phyloP scores from a whole-genome alignment of 2,797 vertebrate genomes.

The Xenopus petersii region DNA sequence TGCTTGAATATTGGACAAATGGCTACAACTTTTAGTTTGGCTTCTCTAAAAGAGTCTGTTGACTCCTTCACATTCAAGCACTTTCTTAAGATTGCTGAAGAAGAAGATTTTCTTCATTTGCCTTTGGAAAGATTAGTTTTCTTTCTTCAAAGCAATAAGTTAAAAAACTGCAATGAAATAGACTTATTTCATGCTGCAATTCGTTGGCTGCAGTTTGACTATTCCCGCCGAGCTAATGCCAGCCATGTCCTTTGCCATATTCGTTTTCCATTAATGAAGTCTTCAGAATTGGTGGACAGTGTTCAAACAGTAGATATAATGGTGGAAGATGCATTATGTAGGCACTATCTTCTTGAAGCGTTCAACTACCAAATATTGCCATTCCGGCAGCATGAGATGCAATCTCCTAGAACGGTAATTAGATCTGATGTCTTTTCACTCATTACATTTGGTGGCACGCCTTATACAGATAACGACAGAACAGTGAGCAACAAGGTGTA shows the following conservation, averaged over 20 bases:
- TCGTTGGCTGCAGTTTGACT: conserved; percentile 86
- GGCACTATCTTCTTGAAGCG: conserved; percentile 90
- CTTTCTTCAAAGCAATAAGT: conserved; percentile 94
- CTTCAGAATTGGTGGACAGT: conserved; percentile 90
- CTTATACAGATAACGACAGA: conserved; percentile 93
- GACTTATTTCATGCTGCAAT: conserved; percentile 88
- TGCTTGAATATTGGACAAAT: conserved; percentile 96
- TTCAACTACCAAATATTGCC: conserved; percentile 98
- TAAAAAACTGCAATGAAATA: conserved; percentile 88
- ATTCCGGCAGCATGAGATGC: conserved; percentile 95
- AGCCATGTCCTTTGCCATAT: conserved; percentile 86
- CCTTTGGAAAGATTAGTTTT: conserved; percentile 89
- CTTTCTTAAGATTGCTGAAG: conserved; percentile 91
- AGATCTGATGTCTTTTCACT: conserved; percentile 84
- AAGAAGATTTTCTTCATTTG: conserved; percentile 94
- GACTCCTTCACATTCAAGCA: conserved; percentile 91
- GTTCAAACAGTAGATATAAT: conserved; percentile 93
- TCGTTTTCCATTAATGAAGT: conserved; percentile 94
- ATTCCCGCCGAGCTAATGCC: conserved; percentile 72
- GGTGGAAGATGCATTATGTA: conserved; percentile 90
- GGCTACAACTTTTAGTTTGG: conserved; percentile 92
- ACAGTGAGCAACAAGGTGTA: conserved; percentile 85
- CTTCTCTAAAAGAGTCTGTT: conserved; percentile 91
- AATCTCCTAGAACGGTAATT: conserved; percentile 79
- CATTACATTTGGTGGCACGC: conserved; percentile 89